Conservation (phyloP, 2,797 vertebrate species). For the Sciurus carolinensis region DNA sequence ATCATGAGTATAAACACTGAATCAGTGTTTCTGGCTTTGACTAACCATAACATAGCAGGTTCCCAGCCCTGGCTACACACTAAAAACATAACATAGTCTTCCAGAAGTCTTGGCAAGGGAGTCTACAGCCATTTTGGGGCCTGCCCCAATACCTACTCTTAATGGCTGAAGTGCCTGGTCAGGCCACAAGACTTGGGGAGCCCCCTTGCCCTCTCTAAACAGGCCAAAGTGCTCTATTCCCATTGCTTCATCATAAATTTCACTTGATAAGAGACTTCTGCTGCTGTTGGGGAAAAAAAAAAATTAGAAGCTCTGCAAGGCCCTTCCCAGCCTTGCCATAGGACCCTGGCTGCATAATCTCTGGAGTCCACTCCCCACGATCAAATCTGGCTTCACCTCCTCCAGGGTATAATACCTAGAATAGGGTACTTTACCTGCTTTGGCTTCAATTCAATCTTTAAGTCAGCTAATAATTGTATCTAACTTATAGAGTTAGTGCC, state of each 20-base stretch:
- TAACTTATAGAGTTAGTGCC: neutral
- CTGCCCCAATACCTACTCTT: neutral
- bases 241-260: neutral
- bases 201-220: neutral
- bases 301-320: neutral
- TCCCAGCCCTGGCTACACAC: no score
- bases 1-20: no score
- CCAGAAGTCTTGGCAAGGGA: no score
- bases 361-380: neutral
- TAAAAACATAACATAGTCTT: no score
- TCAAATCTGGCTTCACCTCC: neutral
- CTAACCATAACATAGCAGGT: no score
- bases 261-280: neutral
- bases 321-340: neutral
- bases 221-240: neutral
- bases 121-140: no score
- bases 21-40: no score
- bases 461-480: neutral
- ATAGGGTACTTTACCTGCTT: neutral
- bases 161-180: neutral
- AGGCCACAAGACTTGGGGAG: neutral
- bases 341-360: neutral
- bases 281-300: neutral
- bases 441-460: neutral
- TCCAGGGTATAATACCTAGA: neutral